These are phyloP conservation scores for Loris lydekkerianus DNA, from an alignment of 2,797 vertebrate species.

Conservation along the genomic window DNA sequence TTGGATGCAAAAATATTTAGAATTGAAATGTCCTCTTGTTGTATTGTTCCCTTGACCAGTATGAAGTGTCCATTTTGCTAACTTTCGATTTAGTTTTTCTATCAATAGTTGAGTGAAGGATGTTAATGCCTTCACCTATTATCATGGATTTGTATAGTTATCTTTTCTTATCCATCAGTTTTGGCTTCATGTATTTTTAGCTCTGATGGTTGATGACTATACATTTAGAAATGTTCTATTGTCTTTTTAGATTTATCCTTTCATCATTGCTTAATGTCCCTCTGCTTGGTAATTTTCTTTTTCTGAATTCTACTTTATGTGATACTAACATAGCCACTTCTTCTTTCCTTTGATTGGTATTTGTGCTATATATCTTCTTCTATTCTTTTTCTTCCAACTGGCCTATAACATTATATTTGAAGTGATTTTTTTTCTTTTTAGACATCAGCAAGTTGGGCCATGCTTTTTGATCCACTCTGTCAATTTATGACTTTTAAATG, in stretches of 20 bases:
- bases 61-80: neutral
- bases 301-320: slow-evolving; percentile 32
- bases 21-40: no score
- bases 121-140: neutral
- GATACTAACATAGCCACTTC: neutral
- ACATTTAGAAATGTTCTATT: neutral
- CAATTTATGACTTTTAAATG: slow-evolving; percentile 7
- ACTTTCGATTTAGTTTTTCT: slow-evolving; percentile 1
- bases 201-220: slow-evolving; percentile 14
- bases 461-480: neutral
- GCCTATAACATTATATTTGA: neutral
- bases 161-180: neutral
- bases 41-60: no score
- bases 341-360: neutral
- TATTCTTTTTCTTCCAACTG: neutral
- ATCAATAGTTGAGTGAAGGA: neutral
- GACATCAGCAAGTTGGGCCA: neutral
- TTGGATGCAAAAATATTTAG: no score
- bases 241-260: neutral
- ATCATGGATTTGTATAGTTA: neutral
- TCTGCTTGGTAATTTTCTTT: neutral
- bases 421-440: neutral
- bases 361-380: neutral
- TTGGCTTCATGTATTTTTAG: neutral
- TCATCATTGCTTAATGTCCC: neutral